A percentile compares a stretch with the other conserved stretches of the same genome.
phyloP scores from a whole-genome alignment of 2,797 vertebrate species.

The Megaceryle alcyon region DNA sequence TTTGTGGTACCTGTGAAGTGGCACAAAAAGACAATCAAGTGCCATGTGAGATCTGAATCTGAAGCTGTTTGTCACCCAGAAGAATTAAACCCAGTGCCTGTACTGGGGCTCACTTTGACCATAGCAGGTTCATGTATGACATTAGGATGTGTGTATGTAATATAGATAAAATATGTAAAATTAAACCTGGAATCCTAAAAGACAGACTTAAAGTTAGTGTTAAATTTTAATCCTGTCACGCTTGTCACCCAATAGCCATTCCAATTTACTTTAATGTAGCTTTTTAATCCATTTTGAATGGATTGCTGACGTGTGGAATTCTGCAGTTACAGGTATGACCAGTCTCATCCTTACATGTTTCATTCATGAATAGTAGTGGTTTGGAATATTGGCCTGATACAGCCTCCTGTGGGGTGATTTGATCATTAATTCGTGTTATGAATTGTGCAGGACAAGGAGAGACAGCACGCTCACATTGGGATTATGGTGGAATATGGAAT shows the following conservation, averaged over 20 bases:
- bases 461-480: constrained; percentile 91
- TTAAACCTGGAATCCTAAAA: neutral
- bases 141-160: neutral
- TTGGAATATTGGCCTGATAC: neutral
- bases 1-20: neutral
- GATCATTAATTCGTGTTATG: neutral
- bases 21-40: neutral
- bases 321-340: neutral
- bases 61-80: neutral
- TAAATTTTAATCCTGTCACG: rapidly evolving
- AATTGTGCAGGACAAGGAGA: constrained; percentile 84
- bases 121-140: neutral
- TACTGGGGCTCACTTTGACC: neutral
- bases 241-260: neutral
- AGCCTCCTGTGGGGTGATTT: neutral
- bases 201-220: neutral
- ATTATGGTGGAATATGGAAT: constrained; percentile 97
- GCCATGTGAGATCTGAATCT: neutral
- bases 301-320: neutral
- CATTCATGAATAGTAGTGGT: neutral
- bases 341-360: neutral
- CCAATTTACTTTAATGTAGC: neutral
- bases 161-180: neutral
- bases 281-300: neutral
- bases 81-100: neutral